phyloP scores from a whole-genome alignment of 2,888 invertebrate genomes.

The Meganola albula region DNA sequence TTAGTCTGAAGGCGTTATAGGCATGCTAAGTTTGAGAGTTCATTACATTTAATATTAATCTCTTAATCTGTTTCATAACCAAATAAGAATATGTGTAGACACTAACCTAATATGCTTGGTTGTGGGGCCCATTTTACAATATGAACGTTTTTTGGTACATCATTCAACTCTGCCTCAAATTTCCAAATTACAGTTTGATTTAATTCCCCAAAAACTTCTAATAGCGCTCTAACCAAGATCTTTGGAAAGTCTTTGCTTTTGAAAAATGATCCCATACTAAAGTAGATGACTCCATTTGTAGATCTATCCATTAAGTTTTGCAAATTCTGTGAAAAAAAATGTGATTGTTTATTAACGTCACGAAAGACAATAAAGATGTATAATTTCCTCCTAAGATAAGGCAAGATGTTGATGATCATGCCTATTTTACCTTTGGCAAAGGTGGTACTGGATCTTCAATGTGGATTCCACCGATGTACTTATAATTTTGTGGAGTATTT shows the following conservation, averaged over 20 bases:
- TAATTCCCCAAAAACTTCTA: conserved; percentile 42
- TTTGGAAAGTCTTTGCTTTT: conserved; percentile 41
- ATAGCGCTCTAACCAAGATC: conserved; percentile 31
- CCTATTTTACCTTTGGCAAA: conserved; percentile 45
- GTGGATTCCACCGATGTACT: conserved; percentile 48
- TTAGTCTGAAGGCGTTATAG: too few species aligned
- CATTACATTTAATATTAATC: too few species aligned
- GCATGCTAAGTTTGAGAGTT: too few species aligned
- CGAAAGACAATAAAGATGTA: too few species aligned
- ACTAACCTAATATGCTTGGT: conserved; percentile 51
- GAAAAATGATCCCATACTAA: conserved; percentile 53
- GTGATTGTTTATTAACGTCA: too few species aligned
- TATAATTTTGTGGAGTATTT: conserved; percentile 41
- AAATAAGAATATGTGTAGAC: too few species aligned
- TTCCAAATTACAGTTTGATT: conserved; percentile 60
- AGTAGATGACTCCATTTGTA: conserved; percentile 52
- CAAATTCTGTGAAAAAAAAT: conserved; percentile 46
- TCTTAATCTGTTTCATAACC: too few species aligned
- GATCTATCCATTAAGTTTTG: conserved; percentile 49
- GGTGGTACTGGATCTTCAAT: conserved; percentile 39
- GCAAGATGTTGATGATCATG: too few species aligned
- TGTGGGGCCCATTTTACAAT: conserved; percentile 58
- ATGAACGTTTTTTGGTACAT: conserved; percentile 49
- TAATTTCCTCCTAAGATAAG: too few species aligned
- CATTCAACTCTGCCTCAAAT: conserved; percentile 43